Evolutionary conservation across 2,888 invertebrate genomes (phyloP), one percentile per base, ranked within the genome.

Genomic region (Eristalis tenax): DNA sequence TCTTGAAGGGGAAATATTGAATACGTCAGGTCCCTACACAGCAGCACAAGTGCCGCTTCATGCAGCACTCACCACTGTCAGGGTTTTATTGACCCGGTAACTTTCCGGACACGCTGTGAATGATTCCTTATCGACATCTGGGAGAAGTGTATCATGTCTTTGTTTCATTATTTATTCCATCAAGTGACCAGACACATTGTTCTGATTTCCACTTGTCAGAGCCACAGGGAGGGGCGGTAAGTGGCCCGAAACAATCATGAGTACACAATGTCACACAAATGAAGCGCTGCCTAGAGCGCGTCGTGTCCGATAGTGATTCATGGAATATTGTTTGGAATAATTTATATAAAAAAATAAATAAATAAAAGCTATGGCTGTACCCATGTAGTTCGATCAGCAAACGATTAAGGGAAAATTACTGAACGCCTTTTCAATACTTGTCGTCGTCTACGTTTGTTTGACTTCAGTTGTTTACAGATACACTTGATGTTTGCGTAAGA

Each of bases 221-320:
- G 50, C 0, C 50, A 18, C 18, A 18, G 18, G 0, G 18, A 18
- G 50, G 8, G 43, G 26, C 1, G 26, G 26, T 6, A 43, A n/a
- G n/a, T n/a, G 43, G 4, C n/a, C n/a, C 4, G 43, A 43, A 15
- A 15, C 43, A n/a, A 43, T 15, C 43, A 43, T 43, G 43, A 50
- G 50, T 50, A 18, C 50, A 50, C 18, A 50, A 18, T 50, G 50
- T 50, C 50, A 18, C 18, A 50, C 50, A 50, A 43, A 43, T 18
- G 43, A 43, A 15, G n/a, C n/a, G 18, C 50, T 50, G 18, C 6
- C 4, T 50, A 8, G 18, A 6, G 50, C 6, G 50, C 6, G 50
- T 50, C 50, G 50, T 50, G 50, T 50, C 50, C 50, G 50, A 50
- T 50, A 50, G n/a, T 50, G 50, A 50, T 50, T 50, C 50, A 50